A percentile compares a stretch with the other conserved stretches of the same genome.
These are phyloP conservation scores for Cerastis leucographa DNA, from an alignment of 2,888 invertebrate genomes.

Conservation along the genomic window DNA sequence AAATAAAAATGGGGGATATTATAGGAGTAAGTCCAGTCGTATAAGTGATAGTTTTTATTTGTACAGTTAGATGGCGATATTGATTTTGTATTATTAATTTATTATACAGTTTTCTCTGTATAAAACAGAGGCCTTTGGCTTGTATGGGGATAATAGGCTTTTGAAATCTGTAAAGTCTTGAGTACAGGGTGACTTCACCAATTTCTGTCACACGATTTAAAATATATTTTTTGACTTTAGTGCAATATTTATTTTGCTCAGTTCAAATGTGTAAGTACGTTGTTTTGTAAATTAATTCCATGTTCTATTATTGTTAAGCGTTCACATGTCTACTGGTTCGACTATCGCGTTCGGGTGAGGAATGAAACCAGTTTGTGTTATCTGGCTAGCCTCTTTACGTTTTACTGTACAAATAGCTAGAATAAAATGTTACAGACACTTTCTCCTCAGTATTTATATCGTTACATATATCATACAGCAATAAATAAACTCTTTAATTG, in stretches of 20 bases:
- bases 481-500: constrained; percentile 30
- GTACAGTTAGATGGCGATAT: not conserved
- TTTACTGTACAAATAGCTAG: constrained; percentile 45
- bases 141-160: not conserved
- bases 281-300: constrained; percentile 23
- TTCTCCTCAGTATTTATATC: constrained; percentile 39
- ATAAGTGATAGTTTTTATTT: not conserved
- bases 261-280: constrained; percentile 43
- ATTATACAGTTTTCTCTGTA: not conserved
- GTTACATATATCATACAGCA: constrained; percentile 14
- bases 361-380: constrained; percentile 57
- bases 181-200: not conserved
- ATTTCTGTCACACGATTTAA: not conserved
- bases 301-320: constrained; percentile 75
- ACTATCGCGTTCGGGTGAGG: constrained; percentile 85
- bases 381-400: constrained; percentile 54
- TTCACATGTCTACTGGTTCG: constrained; percentile 84
- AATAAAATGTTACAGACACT: constrained; percentile 32
- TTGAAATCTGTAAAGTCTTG: not conserved
- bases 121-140: not conserved
- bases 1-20: not conserved
- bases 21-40: not conserved
- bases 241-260: constrained; percentile 3
- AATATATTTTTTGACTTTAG: not conserved
- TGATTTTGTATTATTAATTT: not conserved